Evolutionary conservation across 2,113 vertebrate species (phyloP), one percentile per base, ranked within the genome.

Genomic region (Holacanthus passer): DNA sequence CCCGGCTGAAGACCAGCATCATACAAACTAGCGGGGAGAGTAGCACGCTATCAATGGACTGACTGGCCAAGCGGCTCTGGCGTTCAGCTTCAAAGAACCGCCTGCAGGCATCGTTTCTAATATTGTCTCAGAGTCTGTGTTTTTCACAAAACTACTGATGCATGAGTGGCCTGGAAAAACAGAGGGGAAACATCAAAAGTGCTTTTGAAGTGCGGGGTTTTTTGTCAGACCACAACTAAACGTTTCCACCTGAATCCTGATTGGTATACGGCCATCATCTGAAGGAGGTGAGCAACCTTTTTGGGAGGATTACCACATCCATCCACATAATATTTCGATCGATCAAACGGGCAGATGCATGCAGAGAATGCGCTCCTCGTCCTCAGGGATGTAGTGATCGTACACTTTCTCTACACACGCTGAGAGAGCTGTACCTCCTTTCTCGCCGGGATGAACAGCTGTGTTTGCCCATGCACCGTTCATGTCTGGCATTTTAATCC

Each of bases 111-210:
- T 88, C 79, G 70, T 89, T 93, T 94, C 92, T 95, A 94, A 95
- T 95, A 94, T 94, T 93, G 93, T 95, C 91, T 93, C 91, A 88
- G 90, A 93, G 90, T 89, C 91, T 86, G 88, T 93, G 87, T 93
- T 95, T 93, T 93, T 90, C 94, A 92, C 84, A 71, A 91, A 93
- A 93, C 91, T 86, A 93, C 89, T 91, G 91, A 93, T 94, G 94
- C 91, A 86, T 93, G 91, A 91, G 87, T 90, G 89, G 87, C 89
- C 87, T 87, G 90, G 82, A 93, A 92, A 92, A 93, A 92, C 86
- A 91, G 77, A 86, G 80, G 75, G 59, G 87, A 89, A 88, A 91
- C 92, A 94, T 95, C 92, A 93, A 92, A 94, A 89, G 91, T 92
- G 83, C 86, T 88, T 94, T 93, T 94, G 92, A 92, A 93, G 86